Evolutionary conservation across 2,888 invertebrate genomes (phyloP).

Genomic region (Phymatocera aterrima): DNA sequence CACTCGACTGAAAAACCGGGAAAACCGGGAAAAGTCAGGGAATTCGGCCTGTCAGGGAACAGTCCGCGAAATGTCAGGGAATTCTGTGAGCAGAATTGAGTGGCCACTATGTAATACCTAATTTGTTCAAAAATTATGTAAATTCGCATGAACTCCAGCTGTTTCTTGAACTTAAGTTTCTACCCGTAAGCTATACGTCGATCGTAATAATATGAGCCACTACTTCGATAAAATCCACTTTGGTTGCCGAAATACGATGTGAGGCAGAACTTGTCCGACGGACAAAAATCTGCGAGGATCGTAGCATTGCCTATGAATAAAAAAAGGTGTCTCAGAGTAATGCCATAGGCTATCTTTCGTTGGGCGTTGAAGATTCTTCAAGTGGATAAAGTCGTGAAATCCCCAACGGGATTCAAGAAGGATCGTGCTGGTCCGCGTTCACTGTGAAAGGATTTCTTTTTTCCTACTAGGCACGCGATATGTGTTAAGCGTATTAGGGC

Average conservation of each 20-base stretch:
- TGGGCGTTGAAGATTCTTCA: conserved; percentile 38
- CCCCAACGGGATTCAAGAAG: conserved; percentile 25
- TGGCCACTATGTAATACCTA: too few species aligned
- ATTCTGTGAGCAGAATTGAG: too few species aligned
- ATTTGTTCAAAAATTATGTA: too few species aligned
- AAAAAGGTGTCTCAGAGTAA: conserved; percentile 12
- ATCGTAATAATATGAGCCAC: not conserved
- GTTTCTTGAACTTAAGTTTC: not conserved
- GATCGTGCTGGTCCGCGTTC: conserved; percentile 9
- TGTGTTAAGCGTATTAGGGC: conserved; percentile 4
- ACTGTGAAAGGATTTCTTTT: conserved; percentile 38
- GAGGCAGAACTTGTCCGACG: not conserved
- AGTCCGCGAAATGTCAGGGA: too few species aligned
- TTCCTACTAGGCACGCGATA: conserved; percentile 20
- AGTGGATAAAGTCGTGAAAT: conserved; percentile 43
- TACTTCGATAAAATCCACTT: not conserved
- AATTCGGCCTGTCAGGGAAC: too few species aligned
- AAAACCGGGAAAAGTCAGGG: too few species aligned
- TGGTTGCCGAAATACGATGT: not conserved
- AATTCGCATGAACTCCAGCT: not conserved
- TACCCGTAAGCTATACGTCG: not conserved
- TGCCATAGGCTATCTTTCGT: conserved; percentile 36
- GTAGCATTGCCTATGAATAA: conserved; percentile 10
- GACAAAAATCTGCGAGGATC: not conserved
- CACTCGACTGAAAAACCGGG: too few species aligned